These are phyloP conservation scores for Scaptomyza hsui DNA, from an alignment of 1,140 invertebrate genomes.

Conservation along the genomic window DNA sequence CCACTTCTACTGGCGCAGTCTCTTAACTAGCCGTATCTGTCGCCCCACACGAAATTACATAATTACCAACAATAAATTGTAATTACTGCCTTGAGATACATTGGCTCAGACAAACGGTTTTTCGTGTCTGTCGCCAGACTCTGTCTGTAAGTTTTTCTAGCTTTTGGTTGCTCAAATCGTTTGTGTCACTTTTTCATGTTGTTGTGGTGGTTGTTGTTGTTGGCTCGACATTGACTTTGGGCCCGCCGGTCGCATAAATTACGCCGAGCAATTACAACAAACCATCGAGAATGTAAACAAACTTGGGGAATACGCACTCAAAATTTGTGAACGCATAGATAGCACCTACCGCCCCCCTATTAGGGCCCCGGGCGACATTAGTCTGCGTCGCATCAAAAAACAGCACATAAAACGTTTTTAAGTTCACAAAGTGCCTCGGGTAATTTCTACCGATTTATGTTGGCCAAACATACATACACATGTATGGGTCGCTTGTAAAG, in stretches of 20 bases:
- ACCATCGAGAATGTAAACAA: conserved; percentile 45
- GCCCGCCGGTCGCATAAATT: conserved; percentile 66
- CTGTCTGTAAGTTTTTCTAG: conserved; percentile 25
- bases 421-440: conserved; percentile 42
- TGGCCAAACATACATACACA: not conserved
- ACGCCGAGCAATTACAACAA: conserved; percentile 66
- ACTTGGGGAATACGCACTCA: conserved; percentile 43
- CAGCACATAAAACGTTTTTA: conserved; percentile 40
- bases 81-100: conserved; percentile 77
- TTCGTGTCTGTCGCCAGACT: conserved; percentile 53
- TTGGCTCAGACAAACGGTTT: conserved; percentile 75
- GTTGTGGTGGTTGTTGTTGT: conserved; percentile 18
- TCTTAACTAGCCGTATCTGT: conserved; percentile 24
- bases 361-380: not conserved
- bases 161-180: not conserved
- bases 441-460: conserved; percentile 41
- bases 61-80: conserved; percentile 78
- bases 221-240: conserved; percentile 69
- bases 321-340: conserved; percentile 22
- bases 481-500: not conserved
- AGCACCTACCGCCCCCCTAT: not conserved
- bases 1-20: no score
- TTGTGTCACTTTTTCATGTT: conserved; percentile 30
- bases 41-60: conserved; percentile 62
- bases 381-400: conserved; percentile 1